Base-by-base conservation (phyloP, 2,888 invertebrate genomes). In the Itoplectis maculator region DNA sequence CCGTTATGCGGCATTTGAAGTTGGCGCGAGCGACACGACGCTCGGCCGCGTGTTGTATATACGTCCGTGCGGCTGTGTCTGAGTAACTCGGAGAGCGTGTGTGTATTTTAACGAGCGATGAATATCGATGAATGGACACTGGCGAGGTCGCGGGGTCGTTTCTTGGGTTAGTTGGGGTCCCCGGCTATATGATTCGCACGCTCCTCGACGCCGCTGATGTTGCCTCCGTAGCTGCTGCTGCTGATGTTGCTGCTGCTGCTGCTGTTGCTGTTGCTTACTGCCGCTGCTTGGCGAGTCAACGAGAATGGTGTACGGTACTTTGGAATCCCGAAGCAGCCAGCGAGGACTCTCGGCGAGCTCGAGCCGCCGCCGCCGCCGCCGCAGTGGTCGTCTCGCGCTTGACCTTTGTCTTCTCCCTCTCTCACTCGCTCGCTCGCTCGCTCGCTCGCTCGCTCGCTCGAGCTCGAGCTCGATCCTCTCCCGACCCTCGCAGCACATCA, bases 361-460 rank as follows among this genome's bases (percentile, higher is more conserved):
- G 70, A 37, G 65, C 69, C 56, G 15, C 54, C 68, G n/a, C n/a
- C n/a, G n/a, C n/a, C n/a, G n/a, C n/a, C n/a, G n/a, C n/a, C n/a
- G n/a, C n/a, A n/a, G n/a, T n/a, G n/a, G n/a, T n/a, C n/a, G 78
- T 76, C 79, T 72, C 82, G 81, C 75, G 79, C 81, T 85, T 85
- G 85, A 85, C 85, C 85, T 84, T 83, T 85, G 84, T 85, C 85
- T 83, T 72, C 79, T 68, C 70, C 74, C 15, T n/a, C n/a, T n/a
- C n/a, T n/a, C n/a, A n/a, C n/a, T n/a, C n/a, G n/a, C n/a, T n/a
- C n/a, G n/a, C n/a, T n/a, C n/a, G n/a, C n/a, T n/a, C n/a, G n/a
- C n/a, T n/a, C n/a, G n/a, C n/a, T n/a, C n/a, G n/a, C n/a, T n/a
- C n/a, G n/a, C n/a, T n/a, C n/a, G n/a, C n/a, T n/a, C n/a, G n/a